Percentiles rank a stretch among this genome's conserved stretches.
These are phyloP conservation scores for Turritopsis dohrnii DNA, from an alignment of 30 jellyfish, hydroid and myxozoan species.

Conservation along the genomic window DNA sequence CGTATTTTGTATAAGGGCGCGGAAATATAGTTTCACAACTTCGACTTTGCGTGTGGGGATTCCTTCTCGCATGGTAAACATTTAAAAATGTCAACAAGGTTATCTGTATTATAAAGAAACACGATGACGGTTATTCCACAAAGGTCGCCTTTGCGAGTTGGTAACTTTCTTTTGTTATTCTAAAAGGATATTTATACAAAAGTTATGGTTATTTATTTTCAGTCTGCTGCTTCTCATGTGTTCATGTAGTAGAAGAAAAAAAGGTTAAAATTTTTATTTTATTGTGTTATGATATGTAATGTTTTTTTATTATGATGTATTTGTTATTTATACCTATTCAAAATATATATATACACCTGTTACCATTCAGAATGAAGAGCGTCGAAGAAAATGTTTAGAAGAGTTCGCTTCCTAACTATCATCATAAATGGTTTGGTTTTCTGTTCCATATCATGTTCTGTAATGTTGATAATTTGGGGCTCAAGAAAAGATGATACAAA, in stretches of 20 bases:
- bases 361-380: neutral
- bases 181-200: neutral
- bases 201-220: neutral
- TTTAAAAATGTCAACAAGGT: neutral
- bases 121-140: neutral
- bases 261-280: neutral
- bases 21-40: neutral
- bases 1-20: neutral
- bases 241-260: neutral
- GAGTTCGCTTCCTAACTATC: conserved; percentile 1
- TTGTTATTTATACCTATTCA: neutral
- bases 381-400: conserved; percentile 20
- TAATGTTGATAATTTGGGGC: conserved; percentile 27
- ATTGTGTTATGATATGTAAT: neutral
- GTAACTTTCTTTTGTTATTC: neutral
- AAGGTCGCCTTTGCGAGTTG: neutral
- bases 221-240: neutral
- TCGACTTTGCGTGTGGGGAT: neutral
- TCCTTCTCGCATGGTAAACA: neutral
- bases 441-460: conserved; percentile 29
- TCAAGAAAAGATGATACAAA: neutral
- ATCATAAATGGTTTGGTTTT: conserved; percentile 11
- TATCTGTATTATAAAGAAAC: neutral
- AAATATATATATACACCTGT: neutral
- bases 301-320: neutral